Evolutionary conservation across 2,797 vertebrate species (phyloP).

Genomic region (Petrocephalus schoutedeni): DNA sequence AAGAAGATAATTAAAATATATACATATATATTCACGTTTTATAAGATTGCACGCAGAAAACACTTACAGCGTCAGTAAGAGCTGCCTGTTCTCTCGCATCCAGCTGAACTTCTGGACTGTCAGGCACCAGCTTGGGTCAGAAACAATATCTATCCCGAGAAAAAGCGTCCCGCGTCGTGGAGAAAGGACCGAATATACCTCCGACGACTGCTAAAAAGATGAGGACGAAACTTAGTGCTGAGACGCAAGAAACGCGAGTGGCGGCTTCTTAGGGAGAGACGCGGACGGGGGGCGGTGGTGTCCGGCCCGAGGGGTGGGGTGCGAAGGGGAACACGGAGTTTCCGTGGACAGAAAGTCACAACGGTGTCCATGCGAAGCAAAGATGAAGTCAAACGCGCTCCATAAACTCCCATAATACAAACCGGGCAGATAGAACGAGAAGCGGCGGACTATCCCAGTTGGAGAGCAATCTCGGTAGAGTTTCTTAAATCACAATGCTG

Average conservation of each 20-base stretch:
- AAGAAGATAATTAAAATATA: neutral
- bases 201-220: neutral
- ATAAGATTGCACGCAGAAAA: neutral
- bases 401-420: conserved; percentile 37
- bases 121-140: neutral
- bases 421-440: conserved; percentile 30
- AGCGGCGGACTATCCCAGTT: conserved; percentile 34
- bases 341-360: conserved; percentile 57
- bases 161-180: neutral
- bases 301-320: conserved; percentile 55
- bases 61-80: conserved; percentile 11
- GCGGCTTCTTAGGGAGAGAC: conserved; percentile 40
- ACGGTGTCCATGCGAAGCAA: conserved; percentile 51
- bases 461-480: conserved; percentile 22
- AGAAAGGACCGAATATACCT: neutral
- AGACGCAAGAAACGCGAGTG: conserved; percentile 59
- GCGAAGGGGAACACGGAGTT: conserved; percentile 50
- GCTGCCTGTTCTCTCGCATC: neutral
- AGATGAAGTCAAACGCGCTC: conserved; percentile 60
- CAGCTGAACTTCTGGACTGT: neutral
- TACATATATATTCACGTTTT: neutral
- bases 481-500: conserved; percentile 6
- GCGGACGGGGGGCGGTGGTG: conserved; percentile 61
- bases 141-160: neutral
- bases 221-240: conserved; percentile 51